phyloP scores from a whole-genome alignment of 2,888 invertebrate species.

The Loripinus fragilis region DNA sequence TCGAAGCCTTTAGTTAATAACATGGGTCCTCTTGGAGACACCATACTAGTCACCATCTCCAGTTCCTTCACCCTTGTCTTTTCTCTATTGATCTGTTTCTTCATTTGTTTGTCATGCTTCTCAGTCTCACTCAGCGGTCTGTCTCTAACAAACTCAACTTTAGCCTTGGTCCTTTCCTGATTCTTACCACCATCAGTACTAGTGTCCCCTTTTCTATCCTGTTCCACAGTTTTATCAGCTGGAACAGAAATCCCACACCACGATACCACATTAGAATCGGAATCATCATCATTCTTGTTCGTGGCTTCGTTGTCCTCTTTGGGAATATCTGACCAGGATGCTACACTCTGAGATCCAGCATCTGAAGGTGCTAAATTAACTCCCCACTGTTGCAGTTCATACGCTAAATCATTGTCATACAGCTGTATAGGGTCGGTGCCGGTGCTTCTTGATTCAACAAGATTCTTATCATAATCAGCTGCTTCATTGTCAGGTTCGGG shows the following conservation, averaged over 20 bases:
- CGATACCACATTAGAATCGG: constrained; percentile 6
- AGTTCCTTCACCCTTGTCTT: constrained; percentile 54
- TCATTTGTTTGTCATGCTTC: constrained; percentile 50
- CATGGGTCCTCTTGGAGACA: constrained; percentile 66
- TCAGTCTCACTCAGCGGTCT: constrained; percentile 19
- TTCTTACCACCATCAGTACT: neutral
- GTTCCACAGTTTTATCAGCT: constrained; percentile 1
- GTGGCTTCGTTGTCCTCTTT: constrained; percentile 13
- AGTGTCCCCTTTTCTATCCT: constrained; percentile 30
- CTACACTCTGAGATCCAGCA: neutral
- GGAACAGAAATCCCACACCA: constrained; percentile 41
- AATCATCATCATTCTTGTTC: constrained; percentile 9
- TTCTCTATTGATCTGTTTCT: constrained; percentile 57
- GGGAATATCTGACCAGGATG: constrained; percentile 46
- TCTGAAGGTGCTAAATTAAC: neutral
- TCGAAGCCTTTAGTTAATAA: constrained; percentile 67
- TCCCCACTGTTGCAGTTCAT: constrained; percentile 45
- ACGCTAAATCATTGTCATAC: constrained; percentile 60
- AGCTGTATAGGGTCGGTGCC: constrained; percentile 13
- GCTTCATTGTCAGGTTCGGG: constrained; percentile 60
- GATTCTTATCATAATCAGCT: constrained; percentile 42
- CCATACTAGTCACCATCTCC: constrained; percentile 59
- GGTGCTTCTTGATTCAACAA: constrained; percentile 7
- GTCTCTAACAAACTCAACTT: neutral
- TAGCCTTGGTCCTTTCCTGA: neutral